Conservation (phyloP, 2,888 invertebrate species). For the Drosophila nigritarsus region DNA sequence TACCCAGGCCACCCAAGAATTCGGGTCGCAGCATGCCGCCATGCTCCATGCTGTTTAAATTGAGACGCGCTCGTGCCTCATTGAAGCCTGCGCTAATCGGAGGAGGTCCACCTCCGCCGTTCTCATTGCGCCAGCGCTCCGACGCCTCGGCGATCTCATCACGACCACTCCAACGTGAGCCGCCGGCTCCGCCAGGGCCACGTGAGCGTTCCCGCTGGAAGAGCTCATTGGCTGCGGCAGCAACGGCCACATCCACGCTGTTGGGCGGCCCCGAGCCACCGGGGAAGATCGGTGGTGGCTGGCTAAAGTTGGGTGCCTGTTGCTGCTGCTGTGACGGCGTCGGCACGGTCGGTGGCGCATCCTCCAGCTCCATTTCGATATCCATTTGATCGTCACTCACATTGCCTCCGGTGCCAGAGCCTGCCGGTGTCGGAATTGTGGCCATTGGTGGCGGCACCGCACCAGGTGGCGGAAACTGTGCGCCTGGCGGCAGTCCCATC, state of each 20-base stretch:
- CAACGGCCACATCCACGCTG: slow-evolving; percentile 57
- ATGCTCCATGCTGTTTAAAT: slow-evolving; percentile 78
- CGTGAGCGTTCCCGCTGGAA: slow-evolving; percentile 79
- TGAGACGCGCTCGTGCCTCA: slow-evolving; percentile 70
- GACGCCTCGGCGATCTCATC: slow-evolving; percentile 80
- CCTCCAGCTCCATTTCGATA: slow-evolving; percentile 90
- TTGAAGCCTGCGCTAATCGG: slow-evolving; percentile 54
- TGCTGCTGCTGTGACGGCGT: slow-evolving; percentile 52
- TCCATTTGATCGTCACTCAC: slow-evolving; percentile 91
- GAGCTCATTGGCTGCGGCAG: slow-evolving; percentile 59
- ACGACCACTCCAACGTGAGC: slow-evolving; percentile 84
- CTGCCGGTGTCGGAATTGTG: slow-evolving; percentile 53
- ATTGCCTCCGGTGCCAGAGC: slow-evolving; percentile 73
- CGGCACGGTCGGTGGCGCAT: slow-evolving; percentile 56
- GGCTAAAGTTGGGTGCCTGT: slow-evolving; percentile 84
- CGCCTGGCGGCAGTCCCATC: slow-evolving; percentile 82
- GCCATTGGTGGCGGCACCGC: slow-evolving; percentile 68
- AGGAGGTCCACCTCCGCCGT: slow-evolving; percentile 63
- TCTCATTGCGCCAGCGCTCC: slow-evolving; percentile 72
- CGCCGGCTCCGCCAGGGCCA: slow-evolving; percentile 49
- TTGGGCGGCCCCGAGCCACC: slow-evolving; percentile 61
- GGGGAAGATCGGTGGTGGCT: slow-evolving; percentile 83
- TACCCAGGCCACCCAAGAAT: slow-evolving; percentile 76
- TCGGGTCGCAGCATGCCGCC: slow-evolving; percentile 78
- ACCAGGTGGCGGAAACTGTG: slow-evolving; percentile 80